Percentiles rank a stretch among this genome's conserved stretches.
These are phyloP conservation scores for Tamandua tetradactyla DNA, from an alignment of 2,797 vertebrate species.

Conservation along the genomic window DNA sequence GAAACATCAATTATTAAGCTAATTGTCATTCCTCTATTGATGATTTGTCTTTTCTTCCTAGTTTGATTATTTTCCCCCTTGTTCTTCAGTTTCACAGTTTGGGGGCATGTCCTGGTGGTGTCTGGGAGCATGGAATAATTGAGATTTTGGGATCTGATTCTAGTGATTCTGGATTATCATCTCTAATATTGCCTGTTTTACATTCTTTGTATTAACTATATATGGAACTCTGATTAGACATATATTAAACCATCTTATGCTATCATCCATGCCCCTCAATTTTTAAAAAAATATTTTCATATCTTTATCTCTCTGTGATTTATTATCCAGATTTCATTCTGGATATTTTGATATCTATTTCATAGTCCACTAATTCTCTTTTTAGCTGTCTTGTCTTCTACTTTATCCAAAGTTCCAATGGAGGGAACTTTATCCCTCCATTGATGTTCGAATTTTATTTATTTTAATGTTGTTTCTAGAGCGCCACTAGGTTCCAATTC, in stretches of 20 bases:
- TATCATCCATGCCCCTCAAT: background rate
- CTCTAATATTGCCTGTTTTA: background rate
- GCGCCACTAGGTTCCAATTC: conserved; percentile 6
- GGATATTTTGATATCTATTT: background rate
- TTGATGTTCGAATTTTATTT: conserved; percentile 22
- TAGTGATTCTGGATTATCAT: background rate
- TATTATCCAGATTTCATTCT: background rate
- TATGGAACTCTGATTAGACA: background rate
- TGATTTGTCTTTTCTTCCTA: background rate
- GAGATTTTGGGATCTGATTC: background rate
- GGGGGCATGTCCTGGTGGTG: background rate
- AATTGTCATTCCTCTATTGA: background rate
- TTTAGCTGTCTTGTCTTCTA: background rate
- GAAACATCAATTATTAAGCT: conserved; percentile 16
- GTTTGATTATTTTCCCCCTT: background rate
- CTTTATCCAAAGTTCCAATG: too few relatives aligned
- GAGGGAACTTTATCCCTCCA: background rate
- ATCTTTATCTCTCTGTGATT: background rate
- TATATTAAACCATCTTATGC: background rate
- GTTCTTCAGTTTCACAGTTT: background rate
- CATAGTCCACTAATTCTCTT: background rate
- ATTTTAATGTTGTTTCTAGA: conserved; percentile 28
- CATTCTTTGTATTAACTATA: too few relatives aligned
- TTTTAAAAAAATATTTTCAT: background rate
- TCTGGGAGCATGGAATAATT: background rate